Percentiles rank a stretch among this genome's conserved stretches.
phyloP scores from a whole-genome alignment of 2,888 invertebrate species.

The Scaptomyza flava region DNA sequence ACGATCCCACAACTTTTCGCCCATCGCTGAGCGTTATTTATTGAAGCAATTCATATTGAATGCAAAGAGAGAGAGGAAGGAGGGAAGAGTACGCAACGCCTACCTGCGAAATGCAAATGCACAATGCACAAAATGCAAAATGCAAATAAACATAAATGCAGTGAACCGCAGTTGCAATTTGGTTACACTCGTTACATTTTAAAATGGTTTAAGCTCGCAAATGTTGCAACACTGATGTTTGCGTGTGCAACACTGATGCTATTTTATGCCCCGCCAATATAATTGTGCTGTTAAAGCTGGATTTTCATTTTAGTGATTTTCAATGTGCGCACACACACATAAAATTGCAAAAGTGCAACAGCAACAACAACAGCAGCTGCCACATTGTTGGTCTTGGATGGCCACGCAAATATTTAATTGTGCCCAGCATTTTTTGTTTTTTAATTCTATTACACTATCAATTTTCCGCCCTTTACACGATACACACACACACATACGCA shows the following conservation, averaged over 20 bases:
- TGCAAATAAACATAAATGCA: slow-evolving; percentile 38
- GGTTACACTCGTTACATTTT: slow-evolving; percentile 29
- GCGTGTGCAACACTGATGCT: slow-evolving; percentile 8
- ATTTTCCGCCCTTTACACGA: slow-evolving; percentile 47
- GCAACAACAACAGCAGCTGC: slow-evolving; percentile 21
- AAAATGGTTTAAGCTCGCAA: slow-evolving; percentile 25
- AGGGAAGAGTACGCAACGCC: slow-evolving; percentile 1
- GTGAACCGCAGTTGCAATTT: slow-evolving; percentile 49
- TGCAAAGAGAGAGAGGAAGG: not conserved
- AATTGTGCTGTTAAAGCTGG: slow-evolving; percentile 8
- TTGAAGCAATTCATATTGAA: slow-evolving; percentile 33
- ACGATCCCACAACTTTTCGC: slow-evolving; percentile 13
- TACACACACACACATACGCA: slow-evolving; percentile 25
- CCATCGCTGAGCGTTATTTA: slow-evolving; percentile 25
- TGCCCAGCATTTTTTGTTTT: slow-evolving; percentile 49
- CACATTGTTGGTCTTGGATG: slow-evolving; percentile 37
- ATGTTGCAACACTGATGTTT: slow-evolving; percentile 12
- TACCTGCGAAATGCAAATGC: slow-evolving; percentile 33
- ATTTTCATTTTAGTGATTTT: slow-evolving; percentile 32
- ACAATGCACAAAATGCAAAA: slow-evolving; percentile 32
- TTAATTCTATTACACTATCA: slow-evolving; percentile 67
- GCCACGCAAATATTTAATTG: slow-evolving; percentile 66
- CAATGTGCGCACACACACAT: slow-evolving; percentile 12
- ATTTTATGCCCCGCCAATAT: slow-evolving; percentile 10
- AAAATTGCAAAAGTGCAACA: slow-evolving; percentile 5